phyloP scores from a whole-genome alignment of 1,140 invertebrate species.

The Pseudomyrmex pallidus region DNA sequence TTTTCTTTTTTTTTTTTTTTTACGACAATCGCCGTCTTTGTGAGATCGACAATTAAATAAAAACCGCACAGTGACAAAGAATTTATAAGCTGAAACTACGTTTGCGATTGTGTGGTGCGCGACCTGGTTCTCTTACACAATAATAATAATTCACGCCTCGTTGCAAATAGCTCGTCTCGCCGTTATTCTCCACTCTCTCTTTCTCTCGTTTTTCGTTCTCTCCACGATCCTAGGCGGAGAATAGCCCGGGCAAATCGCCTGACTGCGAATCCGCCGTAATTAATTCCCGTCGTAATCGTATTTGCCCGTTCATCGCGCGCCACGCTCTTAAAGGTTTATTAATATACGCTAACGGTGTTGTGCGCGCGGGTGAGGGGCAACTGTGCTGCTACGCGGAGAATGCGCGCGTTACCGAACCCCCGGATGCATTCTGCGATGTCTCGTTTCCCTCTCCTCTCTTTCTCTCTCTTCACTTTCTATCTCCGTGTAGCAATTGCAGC shows the following conservation, averaged over 20 bases:
- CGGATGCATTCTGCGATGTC: constrained; percentile 47
- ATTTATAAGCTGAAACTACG: too few species aligned
- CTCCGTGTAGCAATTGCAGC: constrained; percentile 57
- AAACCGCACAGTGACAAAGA: too few species aligned
- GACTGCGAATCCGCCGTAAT: constrained; percentile 39
- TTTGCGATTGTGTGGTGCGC: too few species aligned
- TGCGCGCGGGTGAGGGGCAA: constrained; percentile 1
- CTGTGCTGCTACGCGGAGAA: constrained; percentile 23
- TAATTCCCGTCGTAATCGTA: constrained; percentile 48
- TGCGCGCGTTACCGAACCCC: constrained; percentile 44
- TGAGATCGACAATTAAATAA: too few species aligned
- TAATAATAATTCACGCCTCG: too few species aligned
- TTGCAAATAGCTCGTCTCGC: too few species aligned
- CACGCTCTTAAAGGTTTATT: constrained; percentile 48
- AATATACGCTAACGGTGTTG: constrained; percentile 50
- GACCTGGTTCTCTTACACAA: too few species aligned
- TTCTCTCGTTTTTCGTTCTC: constrained; percentile 13
- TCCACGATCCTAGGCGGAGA: background rate
- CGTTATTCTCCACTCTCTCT: background rate
- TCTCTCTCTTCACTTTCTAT: constrained; percentile 18
- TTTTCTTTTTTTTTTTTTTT: too few species aligned
- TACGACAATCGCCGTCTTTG: too few species aligned
- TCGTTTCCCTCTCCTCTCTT: background rate
- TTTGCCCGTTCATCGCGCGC: constrained; percentile 50
- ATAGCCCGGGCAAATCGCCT: constrained; percentile 3